phyloP scores from a whole-genome alignment of 1,140 invertebrate genomes.

The Drosophila bifasciata region DNA sequence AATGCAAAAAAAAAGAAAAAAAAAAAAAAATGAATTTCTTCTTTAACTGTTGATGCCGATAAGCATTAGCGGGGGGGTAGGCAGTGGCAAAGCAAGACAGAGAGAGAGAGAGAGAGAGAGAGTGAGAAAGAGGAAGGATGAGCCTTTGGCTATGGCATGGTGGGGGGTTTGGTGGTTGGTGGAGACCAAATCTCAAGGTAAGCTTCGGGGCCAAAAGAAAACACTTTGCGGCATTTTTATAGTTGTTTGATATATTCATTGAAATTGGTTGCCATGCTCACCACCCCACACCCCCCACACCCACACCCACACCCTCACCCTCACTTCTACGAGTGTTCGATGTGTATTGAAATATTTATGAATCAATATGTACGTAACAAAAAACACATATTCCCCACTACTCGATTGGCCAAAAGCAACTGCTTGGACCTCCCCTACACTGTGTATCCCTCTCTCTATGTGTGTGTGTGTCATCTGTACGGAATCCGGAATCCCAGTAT shows the following conservation, averaged over 20 bases:
- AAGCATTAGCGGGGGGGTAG: constrained; percentile 49
- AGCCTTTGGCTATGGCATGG: too few species aligned
- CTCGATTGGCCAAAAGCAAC: constrained; percentile 39
- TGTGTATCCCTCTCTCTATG: neutral
- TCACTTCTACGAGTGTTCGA: constrained; percentile 44
- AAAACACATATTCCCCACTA: constrained; percentile 49
- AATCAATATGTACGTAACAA: constrained; percentile 72
- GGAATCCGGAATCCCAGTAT: constrained; percentile 11
- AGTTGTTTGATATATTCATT: constrained; percentile 81
- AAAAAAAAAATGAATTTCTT: constrained; percentile 51
- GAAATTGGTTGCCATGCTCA: constrained; percentile 67
- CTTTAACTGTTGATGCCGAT: constrained; percentile 76
- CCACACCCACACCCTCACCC: constrained; percentile 4
- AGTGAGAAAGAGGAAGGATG: too few species aligned
- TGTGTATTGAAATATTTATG: constrained; percentile 81
- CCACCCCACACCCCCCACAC: constrained; percentile 1
- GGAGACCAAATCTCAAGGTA: constrained; percentile 55
- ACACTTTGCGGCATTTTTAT: constrained; percentile 82
- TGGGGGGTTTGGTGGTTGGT: too few species aligned
- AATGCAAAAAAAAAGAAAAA: constrained; percentile 35
- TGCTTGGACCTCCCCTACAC: neutral
- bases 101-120: too few species aligned
- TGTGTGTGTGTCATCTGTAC: constrained; percentile 39
- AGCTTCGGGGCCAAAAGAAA: constrained; percentile 57
- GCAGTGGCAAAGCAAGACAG: neutral